phyloP scores from a whole-genome alignment of 92 coral and sea anemone species.

The Zoanthus sansibaricus region DNA sequence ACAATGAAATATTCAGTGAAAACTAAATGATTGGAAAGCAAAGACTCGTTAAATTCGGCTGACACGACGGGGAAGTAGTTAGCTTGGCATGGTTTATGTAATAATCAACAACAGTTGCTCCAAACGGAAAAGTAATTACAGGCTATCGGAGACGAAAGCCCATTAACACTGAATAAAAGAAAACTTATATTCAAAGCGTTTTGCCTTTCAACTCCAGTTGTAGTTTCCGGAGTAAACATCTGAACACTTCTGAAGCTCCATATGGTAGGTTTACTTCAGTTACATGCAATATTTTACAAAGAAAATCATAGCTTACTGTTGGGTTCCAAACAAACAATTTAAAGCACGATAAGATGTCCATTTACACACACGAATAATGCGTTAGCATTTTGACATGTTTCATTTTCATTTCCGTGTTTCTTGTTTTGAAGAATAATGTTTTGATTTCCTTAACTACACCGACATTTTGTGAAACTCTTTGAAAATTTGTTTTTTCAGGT shows the following conservation, averaged over 20 bases:
- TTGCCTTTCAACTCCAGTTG: slow-evolving; percentile 25
- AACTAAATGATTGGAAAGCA: too few relatives aligned
- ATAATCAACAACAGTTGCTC: too few relatives aligned
- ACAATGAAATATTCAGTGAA: too few relatives aligned
- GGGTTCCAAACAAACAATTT: neutral
- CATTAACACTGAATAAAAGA: slow-evolving; percentile 29
- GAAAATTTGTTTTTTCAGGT: slow-evolving; percentile 30
- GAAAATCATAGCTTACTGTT: neutral
- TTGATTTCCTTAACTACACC: neutral
- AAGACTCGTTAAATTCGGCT: too few relatives aligned
- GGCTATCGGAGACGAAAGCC: neutral
- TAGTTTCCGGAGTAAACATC: slow-evolving; percentile 36
- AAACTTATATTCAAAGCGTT: slow-evolving; percentile 21
- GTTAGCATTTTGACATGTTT: slow-evolving; percentile 11
- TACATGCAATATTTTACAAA: slow-evolving; percentile 9
- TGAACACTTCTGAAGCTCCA: slow-evolving; percentile 22
- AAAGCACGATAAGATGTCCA: neutral
- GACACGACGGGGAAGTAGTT: too few relatives aligned
- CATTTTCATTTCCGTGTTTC: slow-evolving; percentile 15
- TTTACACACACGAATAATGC: neutral
- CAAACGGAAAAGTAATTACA: slow-evolving; percentile 24
- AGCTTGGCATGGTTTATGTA: too few relatives aligned
- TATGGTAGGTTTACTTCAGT: neutral
- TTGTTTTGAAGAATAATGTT: slow-evolving; percentile 41
- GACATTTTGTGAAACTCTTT: neutral